Conservation (phyloP, 2,113 vertebrate genomes). For the Chitala chitala region DNA sequence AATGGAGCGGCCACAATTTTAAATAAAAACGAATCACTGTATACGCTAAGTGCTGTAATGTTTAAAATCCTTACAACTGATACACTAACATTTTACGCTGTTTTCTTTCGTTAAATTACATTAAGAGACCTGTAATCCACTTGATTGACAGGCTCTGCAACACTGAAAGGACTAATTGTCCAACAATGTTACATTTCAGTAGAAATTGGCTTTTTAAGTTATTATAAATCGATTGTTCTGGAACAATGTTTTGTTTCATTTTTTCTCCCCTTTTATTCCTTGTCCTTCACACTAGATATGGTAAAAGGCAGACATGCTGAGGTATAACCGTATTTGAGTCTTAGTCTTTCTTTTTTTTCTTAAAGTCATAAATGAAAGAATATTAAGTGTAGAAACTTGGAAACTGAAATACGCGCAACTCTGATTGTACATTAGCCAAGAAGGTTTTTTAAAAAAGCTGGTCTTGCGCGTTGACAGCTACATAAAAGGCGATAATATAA, state of each 20-base stretch:
- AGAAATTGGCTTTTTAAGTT: constrained; percentile 46
- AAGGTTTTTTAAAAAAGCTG: constrained; percentile 50
- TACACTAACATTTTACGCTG: constrained; percentile 41
- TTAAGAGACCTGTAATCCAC: constrained; percentile 38
- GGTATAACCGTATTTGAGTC: constrained; percentile 23
- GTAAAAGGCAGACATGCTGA: constrained; percentile 23
- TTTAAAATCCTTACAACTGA: constrained; percentile 58
- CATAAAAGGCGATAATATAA: constrained; percentile 82
- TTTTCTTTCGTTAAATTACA: constrained; percentile 34
- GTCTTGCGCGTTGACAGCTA: constrained; percentile 75
- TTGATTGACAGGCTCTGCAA: constrained; percentile 39
- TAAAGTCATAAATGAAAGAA: constrained; percentile 52
- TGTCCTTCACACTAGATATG: constrained; percentile 32
- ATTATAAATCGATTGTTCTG: constrained; percentile 37
- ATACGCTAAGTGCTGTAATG: constrained; percentile 55
- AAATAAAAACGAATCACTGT: constrained; percentile 50
- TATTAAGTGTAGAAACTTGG: constrained; percentile 64
- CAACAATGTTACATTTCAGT: constrained; percentile 49
- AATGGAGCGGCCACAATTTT: constrained; percentile 36
- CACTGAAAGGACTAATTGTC: constrained; percentile 53
- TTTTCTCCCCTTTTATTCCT: constrained; percentile 44
- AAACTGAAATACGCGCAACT: constrained; percentile 57
- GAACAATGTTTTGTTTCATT: constrained; percentile 45
- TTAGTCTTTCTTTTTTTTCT: constrained; percentile 25
- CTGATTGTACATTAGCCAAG: constrained; percentile 54